A percentile compares a stretch with the other conserved stretches of the same genome.
Evolutionary conservation across 2,888 invertebrate genomes (phyloP).

Genomic region (Gerris lacustris): DNA sequence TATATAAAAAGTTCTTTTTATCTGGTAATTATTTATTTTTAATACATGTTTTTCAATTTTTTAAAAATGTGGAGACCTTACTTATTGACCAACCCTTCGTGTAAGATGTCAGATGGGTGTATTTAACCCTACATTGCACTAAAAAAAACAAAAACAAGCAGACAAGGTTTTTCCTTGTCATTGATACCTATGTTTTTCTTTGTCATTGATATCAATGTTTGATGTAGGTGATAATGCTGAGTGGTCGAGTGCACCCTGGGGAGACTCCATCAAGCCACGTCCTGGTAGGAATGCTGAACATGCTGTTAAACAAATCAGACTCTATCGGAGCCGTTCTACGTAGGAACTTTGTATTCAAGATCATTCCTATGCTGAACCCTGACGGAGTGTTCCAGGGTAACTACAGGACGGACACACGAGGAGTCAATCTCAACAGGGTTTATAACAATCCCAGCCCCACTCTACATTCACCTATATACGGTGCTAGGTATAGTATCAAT

Average conservation of each 20-base stretch:
- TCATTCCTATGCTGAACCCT: constrained; percentile 82
- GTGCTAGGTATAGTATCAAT: constrained; percentile 48
- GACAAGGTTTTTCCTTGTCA: too few species aligned
- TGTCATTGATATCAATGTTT: too few species aligned
- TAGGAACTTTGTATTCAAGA: constrained; percentile 69
- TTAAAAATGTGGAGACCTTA: too few species aligned
- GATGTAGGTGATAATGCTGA: constrained; percentile 62
- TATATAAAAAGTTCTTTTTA: too few species aligned
- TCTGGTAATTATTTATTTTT: too few species aligned
- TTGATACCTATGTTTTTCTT: too few species aligned
- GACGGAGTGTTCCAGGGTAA: constrained; percentile 80
- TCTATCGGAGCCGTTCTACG: constrained; percentile 59
- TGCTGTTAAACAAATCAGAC: constrained; percentile 61
- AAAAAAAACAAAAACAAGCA: too few species aligned
- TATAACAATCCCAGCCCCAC: constrained; percentile 64
- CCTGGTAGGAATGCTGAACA: constrained; percentile 74
- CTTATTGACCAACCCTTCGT: too few species aligned
- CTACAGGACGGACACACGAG: constrained; percentile 73
- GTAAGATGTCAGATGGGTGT: too few species aligned
- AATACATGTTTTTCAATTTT: too few species aligned
- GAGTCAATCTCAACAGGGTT: constrained; percentile 76
- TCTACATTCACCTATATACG: constrained; percentile 74
- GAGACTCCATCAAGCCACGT: constrained; percentile 86
- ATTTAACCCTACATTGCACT: too few species aligned
- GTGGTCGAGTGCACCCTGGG: constrained; percentile 82